Evolutionary conservation across 2,888 invertebrate species (phyloP), one percentile per base, ranked within the genome.

Genomic region (Apocheima hispidaria): DNA sequence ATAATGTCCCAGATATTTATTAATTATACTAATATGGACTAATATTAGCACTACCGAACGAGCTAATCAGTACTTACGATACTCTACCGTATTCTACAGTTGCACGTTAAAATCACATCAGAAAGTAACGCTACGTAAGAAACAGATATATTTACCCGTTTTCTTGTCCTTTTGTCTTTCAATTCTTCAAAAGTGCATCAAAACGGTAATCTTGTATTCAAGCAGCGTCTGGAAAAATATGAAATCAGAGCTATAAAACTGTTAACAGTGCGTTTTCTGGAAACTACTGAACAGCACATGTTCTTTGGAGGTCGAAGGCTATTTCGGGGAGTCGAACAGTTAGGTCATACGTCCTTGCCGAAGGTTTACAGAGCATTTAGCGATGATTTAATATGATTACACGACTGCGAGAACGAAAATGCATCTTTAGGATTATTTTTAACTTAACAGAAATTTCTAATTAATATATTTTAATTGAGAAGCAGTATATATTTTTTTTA

Each of bases 131-230:
- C n/a, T n/a, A n/a, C n/a, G n/a, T n/a, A n/a, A n/a, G n/a, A n/a
- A 12, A 35, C 9, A 20, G 1, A 18, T 12, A 26, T 28, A 60
- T 84, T 88, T 78, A 91, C 91, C 91, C 88, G 77, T 90, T 91
- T 63, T 83, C 79, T n/a, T 66, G 90, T 86, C 90, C 90, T 90
- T n/a, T n/a, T 64, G 76, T 80, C 50, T 46, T 65, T 68, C 44
- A 63, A 48, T 48, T 69, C 56, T 60, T 56, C 71, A 68, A 78
- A 72, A 73, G 69, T 68, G 69, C 71, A 76, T 74, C 66, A 77
- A 74, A 72, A 68, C 70, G 65, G 71, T 61, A 60, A 60, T 61
- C 50, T 49, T 16, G 55, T 14, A 41, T 51, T 14, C 38, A 52
- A 52, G 46, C 49, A 46, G 44, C 55, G 61, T 53, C 70, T 70